Base-by-base conservation (phyloP, 2,797 vertebrate genomes). In the Chrysolophus pictus region DNA sequence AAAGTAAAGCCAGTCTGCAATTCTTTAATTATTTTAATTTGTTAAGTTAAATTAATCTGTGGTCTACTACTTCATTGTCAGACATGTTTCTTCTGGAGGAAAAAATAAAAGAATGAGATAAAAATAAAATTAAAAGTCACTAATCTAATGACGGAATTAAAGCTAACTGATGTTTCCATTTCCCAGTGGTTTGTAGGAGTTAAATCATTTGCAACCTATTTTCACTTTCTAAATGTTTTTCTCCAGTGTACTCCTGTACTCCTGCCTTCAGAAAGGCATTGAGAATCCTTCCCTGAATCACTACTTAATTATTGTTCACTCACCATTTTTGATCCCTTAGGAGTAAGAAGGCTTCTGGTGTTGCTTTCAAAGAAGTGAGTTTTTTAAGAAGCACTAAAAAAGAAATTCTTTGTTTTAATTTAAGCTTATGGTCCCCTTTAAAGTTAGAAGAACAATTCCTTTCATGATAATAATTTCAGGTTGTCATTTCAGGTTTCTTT, bases 401-500 rank as follows among this genome's bases (percentile, higher is more conserved):
- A 65, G 17, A 37, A 21, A 90, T 41, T 87, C 33, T 29, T 81
- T 91, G 67, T 87, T 94, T 67, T 87, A 94, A 92, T 90, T 94
- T 91, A 71, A 77, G 39, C 72, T 84, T 87, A 62, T 81, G 42
- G 41, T 75, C 68, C 91, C 46, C 85, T 93, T 77, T 64, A 91
- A 88, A 78, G 93, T 94, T 84, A 92, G 9, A 71, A 83, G 24
- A 55, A 82, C 23, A 35, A 39, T 91, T 90, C 11, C 76, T 93
- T 97, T 94, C 87, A 73, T 91, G n/a, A 63, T 90, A 70, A 18
- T 82, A 84, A 94, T 91, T 96, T 94, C 86, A 96, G 59, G 83
- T 91, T 94, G 84, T 94, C 49, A 64, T 91, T 95, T 79, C 64
- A 64, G 67, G 68, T 44, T 82, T 89, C 82, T 64, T 90, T 29